Base-by-base conservation (phyloP, 92 coral and sea anemone species). In the Diadumene lineata region DNA sequence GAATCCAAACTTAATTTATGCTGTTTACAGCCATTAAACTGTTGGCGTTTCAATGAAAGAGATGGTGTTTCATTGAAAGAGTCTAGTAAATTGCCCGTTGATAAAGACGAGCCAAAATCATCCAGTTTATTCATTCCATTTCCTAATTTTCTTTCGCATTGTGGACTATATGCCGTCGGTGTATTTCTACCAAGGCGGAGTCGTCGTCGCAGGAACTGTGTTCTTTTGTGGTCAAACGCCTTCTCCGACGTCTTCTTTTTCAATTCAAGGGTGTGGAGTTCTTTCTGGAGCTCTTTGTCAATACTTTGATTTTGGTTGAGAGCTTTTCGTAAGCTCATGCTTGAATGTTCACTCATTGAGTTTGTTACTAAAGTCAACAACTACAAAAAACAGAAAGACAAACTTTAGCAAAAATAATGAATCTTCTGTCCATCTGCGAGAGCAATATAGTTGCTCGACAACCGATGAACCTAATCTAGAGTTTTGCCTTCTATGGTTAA, bases 191-290 rank as follows among this genome's bases (percentile, higher is more conserved):
- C n/a, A n/a, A n/a, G n/a, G 29, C 77, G 55, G 11, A 72, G 26
- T 21, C 77, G 28, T 1, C 25, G 31, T 24, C 46, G 60, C 22
- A 72, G 15, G 53, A 72, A 72, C 32, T 72, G 77, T 21, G 53
- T 56, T 30, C 53, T 72, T 22, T 30, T 56, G 30, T 56, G 56
- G 0, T 72, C 66, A 32, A 72, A 72, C 11, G 77, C 77, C 77
- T 56, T 72, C 56, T 72, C 77, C 7, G 66, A 56, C 1, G 77
- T 22, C 28, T 72, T 72, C 25, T 57, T 72, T 55, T 72, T 72
- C 27, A 56, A 22, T 31, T 72, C 77, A 10, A 72, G 63, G 9
- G 31, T 13, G n/a, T 72, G 65, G 10, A 72, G 77, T 24, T 72
- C 77, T 56, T 72, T 72, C 66, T 72, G 21, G 22, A 72, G 66